Evolutionary conservation across 2,888 invertebrate genomes (phyloP).

Genomic region (Melanostoma scalare): DNA sequence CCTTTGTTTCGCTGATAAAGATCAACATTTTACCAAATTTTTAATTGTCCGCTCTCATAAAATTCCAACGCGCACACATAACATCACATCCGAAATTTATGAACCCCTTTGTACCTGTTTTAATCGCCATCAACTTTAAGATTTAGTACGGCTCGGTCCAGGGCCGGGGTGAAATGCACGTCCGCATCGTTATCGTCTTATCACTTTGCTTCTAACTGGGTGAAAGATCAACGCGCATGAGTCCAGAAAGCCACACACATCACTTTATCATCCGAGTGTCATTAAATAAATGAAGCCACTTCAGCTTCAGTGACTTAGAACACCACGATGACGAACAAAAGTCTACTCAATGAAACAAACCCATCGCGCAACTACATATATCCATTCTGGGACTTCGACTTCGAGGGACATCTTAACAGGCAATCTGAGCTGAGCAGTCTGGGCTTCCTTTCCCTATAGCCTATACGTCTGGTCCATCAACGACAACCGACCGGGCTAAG

Average conservation of each 20-base stretch:
- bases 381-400: slow-evolving; percentile 37
- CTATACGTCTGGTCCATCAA: background rate
- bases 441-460: background rate
- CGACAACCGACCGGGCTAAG: slow-evolving; percentile 18
- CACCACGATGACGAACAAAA: slow-evolving; percentile 49
- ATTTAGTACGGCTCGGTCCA: slow-evolving; percentile 42
- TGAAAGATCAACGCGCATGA: slow-evolving; percentile 65
- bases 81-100: slow-evolving; percentile 71
- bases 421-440: slow-evolving; percentile 41
- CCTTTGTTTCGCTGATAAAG: slow-evolving; percentile 47
- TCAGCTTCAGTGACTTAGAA: slow-evolving; percentile 70
- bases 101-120: slow-evolving; percentile 57
- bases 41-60: slow-evolving; percentile 68
- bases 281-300: slow-evolving; percentile 71
- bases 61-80: slow-evolving; percentile 66
- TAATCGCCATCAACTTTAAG: slow-evolving; percentile 35
- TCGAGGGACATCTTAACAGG: slow-evolving; percentile 68
- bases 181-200: slow-evolving; percentile 69
- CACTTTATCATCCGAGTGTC: slow-evolving; percentile 65
- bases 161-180: slow-evolving; percentile 66
- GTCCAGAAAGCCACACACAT: slow-evolving; percentile 66
- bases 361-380: slow-evolving; percentile 38
- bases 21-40: slow-evolving; percentile 69
- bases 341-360: slow-evolving; percentile 51
- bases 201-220: slow-evolving; percentile 67